Conservation (phyloP, 2,113 vertebrate genomes). For the Furnarius figulus region DNA sequence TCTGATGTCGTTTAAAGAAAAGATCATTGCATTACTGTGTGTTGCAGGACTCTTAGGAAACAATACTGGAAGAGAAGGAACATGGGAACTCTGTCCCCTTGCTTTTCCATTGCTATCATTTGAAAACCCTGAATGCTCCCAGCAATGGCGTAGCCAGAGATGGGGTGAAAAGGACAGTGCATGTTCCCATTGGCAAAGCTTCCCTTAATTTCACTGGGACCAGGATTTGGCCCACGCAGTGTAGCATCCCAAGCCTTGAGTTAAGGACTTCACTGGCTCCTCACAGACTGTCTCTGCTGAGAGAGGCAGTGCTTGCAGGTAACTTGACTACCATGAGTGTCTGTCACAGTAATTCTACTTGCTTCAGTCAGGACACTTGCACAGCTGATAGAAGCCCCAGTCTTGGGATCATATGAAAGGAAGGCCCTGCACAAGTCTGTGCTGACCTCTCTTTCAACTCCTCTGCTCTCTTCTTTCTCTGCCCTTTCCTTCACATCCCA, state of each 20-base stretch:
- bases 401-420: neutral
- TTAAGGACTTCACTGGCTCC: neutral
- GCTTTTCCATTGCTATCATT: neutral
- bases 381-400: neutral
- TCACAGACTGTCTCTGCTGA: neutral
- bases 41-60: conserved; percentile 28
- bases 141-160: neutral
- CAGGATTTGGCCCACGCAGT: neutral
- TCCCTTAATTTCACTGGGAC: neutral
- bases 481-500: neutral
- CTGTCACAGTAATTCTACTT: neutral
- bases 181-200: conserved; percentile 11
- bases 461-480: neutral
- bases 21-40: neutral
- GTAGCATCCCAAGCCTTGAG: neutral
- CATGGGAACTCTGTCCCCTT: conserved; percentile 38
- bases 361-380: neutral
- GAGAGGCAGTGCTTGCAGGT: neutral
- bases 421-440: neutral
- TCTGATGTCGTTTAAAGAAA: neutral
- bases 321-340: neutral
- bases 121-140: conserved; percentile 8
- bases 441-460: neutral
- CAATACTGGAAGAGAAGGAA: conserved; percentile 23
- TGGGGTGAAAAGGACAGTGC: conserved; percentile 20